Percentiles rank a stretch among this genome's conserved stretches.
phyloP scores from a whole-genome alignment of 2,888 invertebrate genomes.

The Epinotia demarniana region DNA sequence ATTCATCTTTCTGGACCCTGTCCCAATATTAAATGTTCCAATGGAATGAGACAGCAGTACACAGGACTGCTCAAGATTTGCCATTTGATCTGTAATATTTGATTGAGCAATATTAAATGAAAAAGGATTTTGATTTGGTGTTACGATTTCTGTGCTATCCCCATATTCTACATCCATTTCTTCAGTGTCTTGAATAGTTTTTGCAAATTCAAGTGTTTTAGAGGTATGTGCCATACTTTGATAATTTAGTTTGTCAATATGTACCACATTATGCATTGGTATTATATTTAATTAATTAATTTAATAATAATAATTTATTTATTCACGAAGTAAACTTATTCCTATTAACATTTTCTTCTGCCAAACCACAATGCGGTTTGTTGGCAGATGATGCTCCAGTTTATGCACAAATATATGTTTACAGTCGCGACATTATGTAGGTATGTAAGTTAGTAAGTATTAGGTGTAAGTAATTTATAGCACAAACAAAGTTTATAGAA shows the following conservation, averaged over 20 bases:
- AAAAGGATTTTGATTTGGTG: constrained; percentile 34
- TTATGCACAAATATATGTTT: no score
- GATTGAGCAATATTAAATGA: constrained; percentile 8
- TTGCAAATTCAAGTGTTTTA: constrained; percentile 1
- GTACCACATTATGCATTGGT: background rate
- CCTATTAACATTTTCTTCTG: no score
- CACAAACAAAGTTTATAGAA: no score
- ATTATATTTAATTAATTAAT: no score
- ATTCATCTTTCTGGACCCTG: constrained; percentile 23
- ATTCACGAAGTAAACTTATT: no score
- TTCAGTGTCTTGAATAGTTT: constrained; percentile 45
- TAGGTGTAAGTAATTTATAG: no score
- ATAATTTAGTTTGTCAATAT: background rate
- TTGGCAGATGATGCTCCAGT: no score
- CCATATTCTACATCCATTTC: constrained; percentile 56
- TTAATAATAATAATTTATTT: no score
- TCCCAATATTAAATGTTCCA: constrained; percentile 57
- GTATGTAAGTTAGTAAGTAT: no score
- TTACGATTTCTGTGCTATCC: constrained; percentile 43
- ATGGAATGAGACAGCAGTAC: background rate
- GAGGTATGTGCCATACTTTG: background rate
- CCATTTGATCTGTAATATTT: background rate
- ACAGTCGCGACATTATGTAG: no score
- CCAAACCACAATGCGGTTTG: no score
- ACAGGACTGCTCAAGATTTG: background rate